A percentile compares a stretch with the other conserved stretches of the same genome.
These are phyloP conservation scores for Eumacrocentrus americanus DNA, from an alignment of 2,888 invertebrate species.

Conservation along the genomic window DNA sequence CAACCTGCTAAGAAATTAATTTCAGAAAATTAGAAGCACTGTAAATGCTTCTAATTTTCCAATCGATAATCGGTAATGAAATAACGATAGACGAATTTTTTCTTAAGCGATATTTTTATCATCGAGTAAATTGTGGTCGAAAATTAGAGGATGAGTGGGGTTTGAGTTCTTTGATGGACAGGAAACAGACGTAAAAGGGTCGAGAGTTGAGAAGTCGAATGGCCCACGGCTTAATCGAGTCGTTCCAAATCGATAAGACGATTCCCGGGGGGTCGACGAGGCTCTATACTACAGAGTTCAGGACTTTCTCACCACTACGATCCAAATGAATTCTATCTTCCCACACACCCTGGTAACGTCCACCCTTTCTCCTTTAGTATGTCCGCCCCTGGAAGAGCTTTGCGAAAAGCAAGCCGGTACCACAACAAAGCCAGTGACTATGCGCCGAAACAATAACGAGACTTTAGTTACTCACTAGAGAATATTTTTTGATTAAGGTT, in stretches of 20 bases:
- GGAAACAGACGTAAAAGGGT: slow-evolving; percentile 2
- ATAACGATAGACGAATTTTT: no score
- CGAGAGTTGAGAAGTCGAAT: slow-evolving; percentile 13
- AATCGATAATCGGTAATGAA: neutral
- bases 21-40: no score
- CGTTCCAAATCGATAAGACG: slow-evolving; percentile 21
- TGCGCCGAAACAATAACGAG: no score
- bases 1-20: no score
- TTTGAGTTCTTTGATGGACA: no score
- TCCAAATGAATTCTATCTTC: neutral
- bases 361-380: no score
- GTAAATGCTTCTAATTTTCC: neutral
- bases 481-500: no score
- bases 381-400: no score
- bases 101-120: neutral
- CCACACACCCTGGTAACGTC: no score
- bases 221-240: slow-evolving; percentile 13
- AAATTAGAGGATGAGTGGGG: neutral
- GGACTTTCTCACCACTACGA: neutral
- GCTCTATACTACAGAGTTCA: neutral
- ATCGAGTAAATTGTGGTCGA: neutral
- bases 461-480: no score
- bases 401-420: no score
- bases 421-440: no score
- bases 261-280: neutral